phyloP scores from a whole-genome alignment of 2,113 vertebrate genomes.

The Phylloscopus whistleri region DNA sequence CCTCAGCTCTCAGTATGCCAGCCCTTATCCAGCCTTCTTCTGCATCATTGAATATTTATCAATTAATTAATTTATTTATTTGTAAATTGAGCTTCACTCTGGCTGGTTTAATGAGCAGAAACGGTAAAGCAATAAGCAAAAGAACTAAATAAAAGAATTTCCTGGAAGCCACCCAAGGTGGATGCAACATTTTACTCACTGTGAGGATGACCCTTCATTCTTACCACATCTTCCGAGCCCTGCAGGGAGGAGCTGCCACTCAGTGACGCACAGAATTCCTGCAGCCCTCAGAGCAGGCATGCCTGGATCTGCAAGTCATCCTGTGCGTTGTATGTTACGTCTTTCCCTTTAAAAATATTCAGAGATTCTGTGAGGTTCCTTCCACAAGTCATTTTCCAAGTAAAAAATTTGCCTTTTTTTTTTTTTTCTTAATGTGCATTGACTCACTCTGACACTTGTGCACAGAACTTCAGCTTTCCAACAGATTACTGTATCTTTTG shows the following conservation, averaged over 20 bases:
- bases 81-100: background rate
- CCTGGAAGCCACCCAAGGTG: background rate
- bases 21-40: background rate
- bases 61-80: background rate
- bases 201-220: background rate
- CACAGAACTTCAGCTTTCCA: background rate
- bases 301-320: background rate
- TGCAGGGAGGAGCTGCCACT: background rate
- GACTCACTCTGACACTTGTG: background rate
- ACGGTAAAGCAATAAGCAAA: background rate
- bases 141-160: background rate
- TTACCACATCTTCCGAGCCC: background rate
- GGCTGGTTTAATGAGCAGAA: background rate
- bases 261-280: background rate
- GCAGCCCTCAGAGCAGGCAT: background rate
- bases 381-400: background rate
- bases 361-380: background rate
- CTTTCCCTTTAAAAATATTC: background rate
- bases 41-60: background rate
- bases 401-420: background rate
- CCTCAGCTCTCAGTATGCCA: background rate
- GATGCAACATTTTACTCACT: background rate
- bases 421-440: background rate
- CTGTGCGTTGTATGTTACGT: background rate
- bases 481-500: constrained; percentile 1